Evolutionary conservation across 1,140 invertebrate species (phyloP).

Genomic region (Yoshiicerus persimilis): DNA sequence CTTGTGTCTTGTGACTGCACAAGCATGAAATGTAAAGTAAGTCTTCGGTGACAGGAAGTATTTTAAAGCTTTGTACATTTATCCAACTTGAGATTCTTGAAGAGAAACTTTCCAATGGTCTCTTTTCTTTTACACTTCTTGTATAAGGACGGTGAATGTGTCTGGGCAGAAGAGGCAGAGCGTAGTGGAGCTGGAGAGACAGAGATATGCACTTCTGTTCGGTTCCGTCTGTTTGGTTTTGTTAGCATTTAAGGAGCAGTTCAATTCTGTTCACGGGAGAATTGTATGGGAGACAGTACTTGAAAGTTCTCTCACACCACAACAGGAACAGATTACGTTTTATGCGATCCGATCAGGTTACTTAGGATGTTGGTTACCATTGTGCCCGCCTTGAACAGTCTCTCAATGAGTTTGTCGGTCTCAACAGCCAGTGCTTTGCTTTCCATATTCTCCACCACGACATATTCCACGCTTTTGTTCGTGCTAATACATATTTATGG

Average conservation of each 20-base stretch:
- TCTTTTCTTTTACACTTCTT: not conserved
- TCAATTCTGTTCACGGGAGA: not conserved
- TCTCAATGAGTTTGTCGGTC: not conserved
- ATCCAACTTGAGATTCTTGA: not conserved
- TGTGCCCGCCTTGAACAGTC: not conserved
- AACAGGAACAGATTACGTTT: conserved; percentile 4
- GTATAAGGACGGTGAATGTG: not conserved
- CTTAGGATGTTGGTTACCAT: not conserved
- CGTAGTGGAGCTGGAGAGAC: too few relatives aligned
- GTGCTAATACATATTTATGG: not conserved
- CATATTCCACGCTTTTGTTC: not conserved
- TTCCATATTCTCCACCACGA: not conserved
- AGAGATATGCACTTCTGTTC: not conserved
- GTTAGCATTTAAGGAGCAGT: not conserved
- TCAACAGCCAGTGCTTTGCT: not conserved
- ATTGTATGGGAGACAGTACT: conserved; percentile 6
- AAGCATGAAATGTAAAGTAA: conserved; percentile 9
- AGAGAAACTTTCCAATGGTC: not conserved
- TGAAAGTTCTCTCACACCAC: conserved; percentile 1
- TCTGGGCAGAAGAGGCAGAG: too few relatives aligned
- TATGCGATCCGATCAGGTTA: conserved; percentile 1
- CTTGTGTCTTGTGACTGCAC: not conserved
- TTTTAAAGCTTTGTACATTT: conserved; percentile 10
- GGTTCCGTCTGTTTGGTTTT: not conserved
- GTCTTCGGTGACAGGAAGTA: conserved; percentile 11